Evolutionary conservation across 2,113 vertebrate species (phyloP).

Genomic region (Hassar affinis): DNA sequence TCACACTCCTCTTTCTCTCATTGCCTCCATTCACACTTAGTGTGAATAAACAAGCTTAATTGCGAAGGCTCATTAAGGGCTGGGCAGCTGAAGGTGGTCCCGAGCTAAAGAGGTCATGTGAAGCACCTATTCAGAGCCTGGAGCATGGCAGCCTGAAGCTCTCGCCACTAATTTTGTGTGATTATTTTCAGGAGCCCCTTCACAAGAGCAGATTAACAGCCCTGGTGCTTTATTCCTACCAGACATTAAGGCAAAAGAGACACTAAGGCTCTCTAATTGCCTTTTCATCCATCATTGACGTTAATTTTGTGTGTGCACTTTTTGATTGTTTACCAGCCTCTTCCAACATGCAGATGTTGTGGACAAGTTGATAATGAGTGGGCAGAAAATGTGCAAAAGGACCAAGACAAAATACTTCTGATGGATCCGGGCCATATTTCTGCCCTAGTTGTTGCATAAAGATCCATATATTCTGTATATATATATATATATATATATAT

Average conservation of each 20-base stretch:
- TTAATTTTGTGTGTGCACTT: constrained; percentile 34
- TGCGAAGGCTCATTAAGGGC: constrained; percentile 73
- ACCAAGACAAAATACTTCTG: constrained; percentile 5
- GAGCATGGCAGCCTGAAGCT: constrained; percentile 67
- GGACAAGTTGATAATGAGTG: constrained; percentile 10
- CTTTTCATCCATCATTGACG: constrained; percentile 28
- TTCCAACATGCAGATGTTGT: constrained; percentile 13
- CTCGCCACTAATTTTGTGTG: constrained; percentile 65
- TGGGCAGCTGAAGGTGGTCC: constrained; percentile 71
- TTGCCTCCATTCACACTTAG: constrained; percentile 73
- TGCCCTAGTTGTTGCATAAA: neutral
- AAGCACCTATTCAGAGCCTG: constrained; percentile 70
- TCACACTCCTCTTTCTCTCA: constrained; percentile 13
- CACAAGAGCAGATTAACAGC: constrained; percentile 63
- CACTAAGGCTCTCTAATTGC: constrained; percentile 44
- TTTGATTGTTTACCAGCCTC: constrained; percentile 15
- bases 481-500: no score
- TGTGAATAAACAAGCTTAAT: constrained; percentile 77
- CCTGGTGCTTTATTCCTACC: constrained; percentile 50
- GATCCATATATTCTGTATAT: no score
- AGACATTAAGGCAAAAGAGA: constrained; percentile 45
- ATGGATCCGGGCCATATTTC: neutral
- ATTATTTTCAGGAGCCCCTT: constrained; percentile 65
- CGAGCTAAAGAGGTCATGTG: constrained; percentile 70
- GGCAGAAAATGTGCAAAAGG: neutral